Evolutionary conservation across 2,888 invertebrate species (phyloP), one percentile per base, ranked within the genome.

Genomic region (Sinopyrophorus schimmeli): DNA sequence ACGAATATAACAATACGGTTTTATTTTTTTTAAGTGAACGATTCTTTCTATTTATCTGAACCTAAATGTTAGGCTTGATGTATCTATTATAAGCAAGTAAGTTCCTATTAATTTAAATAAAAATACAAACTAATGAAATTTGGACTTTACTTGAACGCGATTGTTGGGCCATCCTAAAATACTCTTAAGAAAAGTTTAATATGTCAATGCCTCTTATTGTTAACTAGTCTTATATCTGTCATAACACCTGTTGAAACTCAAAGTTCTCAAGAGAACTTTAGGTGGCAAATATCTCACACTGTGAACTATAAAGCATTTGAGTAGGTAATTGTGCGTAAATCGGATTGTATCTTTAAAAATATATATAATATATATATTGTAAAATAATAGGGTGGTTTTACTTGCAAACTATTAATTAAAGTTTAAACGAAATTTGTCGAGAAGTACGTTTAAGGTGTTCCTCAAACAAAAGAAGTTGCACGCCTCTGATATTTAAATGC

Each of bases 231-330:
- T 24, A 24, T 18, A 34, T 39, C 47, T 47, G 47, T 47, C 44
- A 47, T 39, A 48, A 48, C 39, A 39, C 26, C 55, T 66, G 65
- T 62, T 58, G 66, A 65, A 66, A 66, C 59, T 40, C 53, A 44
- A 57, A 63, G 63, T 65, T 68, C 68, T 63, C 68, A 64, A 64
- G 68, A 62, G 68, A 68, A 68, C 64, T 53, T 28, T 43, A 57
- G 52, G 37, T 53, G 51, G 53, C 39, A 54, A 44, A 57, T 55
- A 57, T 61, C 61, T 57, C 60, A 61, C 59, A 59, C 48, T 51
- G 39, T 18, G 15, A 9, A 10, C 17, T n/a, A 47, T 18, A 38
- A 37, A 10, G 24, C 20, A 14, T 30, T 46, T 20, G 21, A 35
- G 24, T n/a, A n/a, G n/a, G n/a, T 35, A 35, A 35, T 35, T 24